Conservation (phyloP, 53 echinoderm and acorn worm species). For the Paelopatides confundens region DNA sequence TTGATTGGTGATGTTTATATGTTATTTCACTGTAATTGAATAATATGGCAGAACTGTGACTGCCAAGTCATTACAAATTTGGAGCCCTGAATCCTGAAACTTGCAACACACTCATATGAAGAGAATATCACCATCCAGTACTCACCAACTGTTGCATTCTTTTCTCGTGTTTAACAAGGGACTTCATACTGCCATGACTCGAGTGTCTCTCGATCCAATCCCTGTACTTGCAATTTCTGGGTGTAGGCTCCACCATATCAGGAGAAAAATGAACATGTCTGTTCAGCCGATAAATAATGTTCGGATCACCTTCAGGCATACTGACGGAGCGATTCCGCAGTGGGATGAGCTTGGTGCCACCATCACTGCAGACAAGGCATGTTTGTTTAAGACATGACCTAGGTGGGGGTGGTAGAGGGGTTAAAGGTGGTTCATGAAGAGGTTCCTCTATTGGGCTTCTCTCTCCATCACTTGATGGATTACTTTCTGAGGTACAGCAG, state of each 20-base stretch:
- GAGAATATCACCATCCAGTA: too few species aligned
- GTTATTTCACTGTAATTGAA: too few species aligned
- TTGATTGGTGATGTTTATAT: too few species aligned
- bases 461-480: neutral
- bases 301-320: conserved; percentile 50
- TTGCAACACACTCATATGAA: too few species aligned
- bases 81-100: too few species aligned
- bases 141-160: conserved; percentile 93
- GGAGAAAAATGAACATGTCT: conserved; percentile 86
- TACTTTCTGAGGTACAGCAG: neutral
- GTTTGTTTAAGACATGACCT: conserved; percentile 1
- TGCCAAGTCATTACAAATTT: too few species aligned
- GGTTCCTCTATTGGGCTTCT: conserved; percentile 31
- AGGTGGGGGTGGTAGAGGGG: conserved; percentile 10
- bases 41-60: too few species aligned
- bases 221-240: conserved; percentile 77
- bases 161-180: conserved; percentile 90
- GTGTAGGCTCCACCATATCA: conserved; percentile 80
- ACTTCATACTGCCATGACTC: conserved; percentile 2
- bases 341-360: neutral
- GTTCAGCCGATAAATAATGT: conserved; percentile 32
- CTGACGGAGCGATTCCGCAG: conserved; percentile 55
- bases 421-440: conserved; percentile 5
- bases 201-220: conserved; percentile 84
- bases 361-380: neutral